These are phyloP conservation scores for Bombyx huttoni DNA, from an alignment of 2,888 invertebrate genomes.

Conservation along the genomic window DNA sequence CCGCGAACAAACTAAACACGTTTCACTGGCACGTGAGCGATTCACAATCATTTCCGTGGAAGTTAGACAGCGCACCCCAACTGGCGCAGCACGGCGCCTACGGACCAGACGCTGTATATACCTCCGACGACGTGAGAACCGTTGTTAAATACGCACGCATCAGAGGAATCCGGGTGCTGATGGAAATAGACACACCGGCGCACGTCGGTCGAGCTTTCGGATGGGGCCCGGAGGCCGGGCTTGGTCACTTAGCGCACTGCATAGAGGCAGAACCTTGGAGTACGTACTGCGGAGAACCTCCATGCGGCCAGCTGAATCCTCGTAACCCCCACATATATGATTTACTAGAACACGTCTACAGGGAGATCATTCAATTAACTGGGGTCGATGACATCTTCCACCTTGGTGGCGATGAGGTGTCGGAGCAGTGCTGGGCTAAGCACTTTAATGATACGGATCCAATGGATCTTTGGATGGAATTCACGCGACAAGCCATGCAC, in stretches of 20 bases:
- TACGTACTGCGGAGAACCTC: slow-evolving; percentile 86
- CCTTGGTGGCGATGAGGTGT: slow-evolving; percentile 88
- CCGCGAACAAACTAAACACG: slow-evolving; percentile 89
- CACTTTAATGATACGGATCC: slow-evolving; percentile 83
- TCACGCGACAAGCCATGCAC: slow-evolving; percentile 76
- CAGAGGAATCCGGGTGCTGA: slow-evolving; percentile 88
- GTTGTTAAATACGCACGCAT: slow-evolving; percentile 83
- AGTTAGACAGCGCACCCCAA: slow-evolving; percentile 81
- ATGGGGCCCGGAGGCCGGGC: slow-evolving; percentile 82
- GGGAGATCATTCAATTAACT: slow-evolving; percentile 80
- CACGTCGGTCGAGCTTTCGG: slow-evolving; percentile 91
- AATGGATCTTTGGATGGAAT: slow-evolving; percentile 84
- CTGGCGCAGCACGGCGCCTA: slow-evolving; percentile 89
- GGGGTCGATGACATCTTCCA: slow-evolving; percentile 86
- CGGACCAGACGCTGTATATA: slow-evolving; percentile 83
- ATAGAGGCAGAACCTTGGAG: slow-evolving; percentile 87
- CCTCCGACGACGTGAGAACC: slow-evolving; percentile 78
- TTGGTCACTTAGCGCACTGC: slow-evolving; percentile 85
- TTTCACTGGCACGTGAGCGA: slow-evolving; percentile 95
- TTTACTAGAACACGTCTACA: slow-evolving; percentile 80
- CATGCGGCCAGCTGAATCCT: slow-evolving; percentile 89
- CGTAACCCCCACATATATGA: slow-evolving; percentile 83
- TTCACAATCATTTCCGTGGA: slow-evolving; percentile 93
- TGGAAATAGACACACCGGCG: slow-evolving; percentile 93
- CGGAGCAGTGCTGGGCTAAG: slow-evolving; percentile 84